Evolutionary conservation across 1,140 invertebrate species (phyloP).

Genomic region (Pentalonia nigronervosa): DNA sequence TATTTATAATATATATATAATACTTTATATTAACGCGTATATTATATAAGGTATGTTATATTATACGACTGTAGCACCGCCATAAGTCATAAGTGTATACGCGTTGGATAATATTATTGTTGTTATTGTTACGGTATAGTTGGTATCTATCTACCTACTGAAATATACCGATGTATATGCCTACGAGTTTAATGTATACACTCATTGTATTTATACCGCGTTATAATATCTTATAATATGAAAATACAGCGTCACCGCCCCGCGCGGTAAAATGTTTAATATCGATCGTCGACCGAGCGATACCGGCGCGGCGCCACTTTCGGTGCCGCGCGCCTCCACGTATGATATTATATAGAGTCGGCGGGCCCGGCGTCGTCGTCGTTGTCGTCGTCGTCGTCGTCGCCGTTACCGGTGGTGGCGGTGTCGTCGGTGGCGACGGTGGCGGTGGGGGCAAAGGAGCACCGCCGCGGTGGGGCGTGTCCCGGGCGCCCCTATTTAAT

Average conservation of each 20-base stretch:
- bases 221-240: neutral
- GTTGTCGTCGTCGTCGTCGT: neutral
- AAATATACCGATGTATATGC: too few relatives aligned
- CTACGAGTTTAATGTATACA: neutral
- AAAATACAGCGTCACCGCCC: slow-evolving; percentile 7
- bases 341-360: neutral
- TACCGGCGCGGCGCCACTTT: slow-evolving; percentile 45
- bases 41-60: too few relatives aligned
- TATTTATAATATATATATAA: too few relatives aligned
- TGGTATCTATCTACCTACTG: too few relatives aligned
- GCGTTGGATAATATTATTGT: too few relatives aligned
- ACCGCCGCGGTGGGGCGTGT: slow-evolving; percentile 37
- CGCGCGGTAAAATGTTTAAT: neutral
- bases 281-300: slow-evolving; percentile 39
- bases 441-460: neutral
- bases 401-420: too few relatives aligned
- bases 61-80: too few relatives aligned
- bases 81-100: too few relatives aligned
- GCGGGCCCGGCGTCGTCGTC: neutral
- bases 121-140: too few relatives aligned
- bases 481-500: slow-evolving; percentile 55
- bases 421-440: neutral
- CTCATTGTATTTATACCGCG: neutral
- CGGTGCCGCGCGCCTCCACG: neutral
- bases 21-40: too few relatives aligned